These are phyloP conservation scores for Dermolepida albohirtum DNA, from an alignment of 2,888 invertebrate genomes.

Conservation along the genomic window DNA sequence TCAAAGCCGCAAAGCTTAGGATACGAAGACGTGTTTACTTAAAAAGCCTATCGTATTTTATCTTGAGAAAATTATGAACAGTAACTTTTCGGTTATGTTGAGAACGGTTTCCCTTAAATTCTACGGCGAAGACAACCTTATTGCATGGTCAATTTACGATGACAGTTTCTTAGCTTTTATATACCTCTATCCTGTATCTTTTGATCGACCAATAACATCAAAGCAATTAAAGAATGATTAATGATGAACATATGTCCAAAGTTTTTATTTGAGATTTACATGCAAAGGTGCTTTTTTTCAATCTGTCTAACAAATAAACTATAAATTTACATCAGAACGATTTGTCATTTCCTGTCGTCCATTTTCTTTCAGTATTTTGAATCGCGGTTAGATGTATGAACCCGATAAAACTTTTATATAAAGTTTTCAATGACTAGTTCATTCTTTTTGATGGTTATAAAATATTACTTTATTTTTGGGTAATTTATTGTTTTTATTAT, in stretches of 20 bases:
- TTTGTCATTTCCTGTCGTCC: constrained; percentile 22
- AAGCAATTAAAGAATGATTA: constrained; percentile 36
- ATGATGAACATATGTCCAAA: constrained; percentile 11
- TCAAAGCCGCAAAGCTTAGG: constrained; percentile 12
- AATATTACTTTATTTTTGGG: no score
- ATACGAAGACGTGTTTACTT: constrained; percentile 21
- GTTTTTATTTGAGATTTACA: constrained; percentile 12
- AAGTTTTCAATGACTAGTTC: no score
- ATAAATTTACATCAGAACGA: constrained; percentile 26
- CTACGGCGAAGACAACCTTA: constrained; percentile 5
- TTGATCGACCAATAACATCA: constrained; percentile 16
- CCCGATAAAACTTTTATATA: no score
- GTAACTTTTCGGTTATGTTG: constrained; percentile 10
- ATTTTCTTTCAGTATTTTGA: not conserved
- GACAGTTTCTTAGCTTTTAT: constrained; percentile 11
- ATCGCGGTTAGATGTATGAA: no score
- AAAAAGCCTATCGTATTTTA: constrained; percentile 27
- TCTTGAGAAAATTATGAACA: constrained; percentile 24
- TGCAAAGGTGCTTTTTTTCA: constrained; percentile 20
- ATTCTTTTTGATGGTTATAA: no score
- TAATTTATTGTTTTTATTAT: no score
- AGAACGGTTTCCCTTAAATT: not conserved
- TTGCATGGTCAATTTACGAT: constrained; percentile 31
- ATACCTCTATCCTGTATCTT: not conserved
- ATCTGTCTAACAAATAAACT: not conserved